A percentile compares a stretch with the other conserved stretches of the same genome.
Evolutionary conservation across 2,113 vertebrate genomes (phyloP).

Genomic region (Cinclus mexicanus): DNA sequence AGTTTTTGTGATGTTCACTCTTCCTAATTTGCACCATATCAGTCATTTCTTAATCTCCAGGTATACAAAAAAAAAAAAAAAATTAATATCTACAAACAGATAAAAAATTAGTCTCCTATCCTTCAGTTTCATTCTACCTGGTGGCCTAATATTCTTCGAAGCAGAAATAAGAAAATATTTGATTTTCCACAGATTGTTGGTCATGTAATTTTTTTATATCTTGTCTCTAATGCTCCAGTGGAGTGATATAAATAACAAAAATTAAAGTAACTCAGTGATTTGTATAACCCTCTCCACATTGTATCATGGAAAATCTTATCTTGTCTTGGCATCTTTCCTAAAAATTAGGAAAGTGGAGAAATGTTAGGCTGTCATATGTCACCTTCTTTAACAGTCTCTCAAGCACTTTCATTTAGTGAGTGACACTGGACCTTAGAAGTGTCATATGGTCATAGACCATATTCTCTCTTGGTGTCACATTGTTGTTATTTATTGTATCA

Average conservation of each 20-base stretch:
- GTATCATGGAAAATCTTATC: neutral
- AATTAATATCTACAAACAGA: accelerated
- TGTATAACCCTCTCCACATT: neutral
- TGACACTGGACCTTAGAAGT: neutral
- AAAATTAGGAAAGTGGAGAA: neutral
- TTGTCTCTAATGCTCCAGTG: neutral
- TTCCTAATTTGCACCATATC: neutral
- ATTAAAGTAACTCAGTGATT: neutral
- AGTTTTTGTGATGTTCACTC: neutral
- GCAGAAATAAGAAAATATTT: neutral
- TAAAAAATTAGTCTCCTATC: neutral
- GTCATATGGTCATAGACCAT: neutral
- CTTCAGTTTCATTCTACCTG: neutral
- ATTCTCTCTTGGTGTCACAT: neutral
- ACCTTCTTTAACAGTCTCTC: neutral
- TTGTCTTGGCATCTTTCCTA: neutral
- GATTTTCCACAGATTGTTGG: neutral
- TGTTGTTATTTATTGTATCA: neutral
- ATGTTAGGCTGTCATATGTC: neutral
- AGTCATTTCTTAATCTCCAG: neutral
- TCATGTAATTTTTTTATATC: neutral
- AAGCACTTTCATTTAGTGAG: neutral
- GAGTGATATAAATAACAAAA: neutral
- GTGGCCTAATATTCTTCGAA: neutral
- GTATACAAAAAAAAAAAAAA: neutral